Base-by-base conservation (phyloP, 2,888 invertebrate species). In the Trissolcus brochymenae region DNA sequence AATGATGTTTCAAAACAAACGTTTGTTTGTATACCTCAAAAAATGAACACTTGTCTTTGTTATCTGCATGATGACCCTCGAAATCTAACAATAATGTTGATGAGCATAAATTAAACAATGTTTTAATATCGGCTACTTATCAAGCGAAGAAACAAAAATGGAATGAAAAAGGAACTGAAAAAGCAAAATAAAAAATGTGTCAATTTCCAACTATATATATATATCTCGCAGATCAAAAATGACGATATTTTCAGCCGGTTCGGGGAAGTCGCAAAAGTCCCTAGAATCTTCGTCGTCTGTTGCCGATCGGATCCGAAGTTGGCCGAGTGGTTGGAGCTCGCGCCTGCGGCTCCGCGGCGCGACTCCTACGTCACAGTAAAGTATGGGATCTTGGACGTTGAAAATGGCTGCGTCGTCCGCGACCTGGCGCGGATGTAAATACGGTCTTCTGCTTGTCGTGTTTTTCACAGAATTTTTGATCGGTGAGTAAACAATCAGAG, bases 341-440 rank as follows among this genome's bases (percentile, higher is more conserved):
- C 75, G 79, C 77, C 75, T 76, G 77, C 72, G 75, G 74, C 72
- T 75, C 72, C 50, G 43, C 65, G 68, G 68, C 46, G 55, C 62
- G 65, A 65, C 53, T 64, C 21, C 83, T 84, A 87, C 86, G 86
- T 87, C 86, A 87, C 87, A 87, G 87, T 88, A 83, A 87, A 87
- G 87, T 88, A 88, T 87, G 88, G 87, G 87, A 87, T 85, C 84
- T 83, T 86, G 87, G 85, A 84, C 84, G 84, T 87, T 87, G 88
- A 89, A 89, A 89, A 89, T 89, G 88, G 88, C 88, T 88, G 85
- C 86, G 87, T 84, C 85, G 86, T 84, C 84, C 85, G 85, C 84
- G 84, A 84, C 78, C 78, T 82, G 85, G 82, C 84, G 84, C 84
- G 83, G 81, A 84, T 85, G 87, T 86, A 87, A 87, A 88, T 87